phyloP scores from a whole-genome alignment of 2,888 invertebrate species.

The Deroplatys truncata region DNA sequence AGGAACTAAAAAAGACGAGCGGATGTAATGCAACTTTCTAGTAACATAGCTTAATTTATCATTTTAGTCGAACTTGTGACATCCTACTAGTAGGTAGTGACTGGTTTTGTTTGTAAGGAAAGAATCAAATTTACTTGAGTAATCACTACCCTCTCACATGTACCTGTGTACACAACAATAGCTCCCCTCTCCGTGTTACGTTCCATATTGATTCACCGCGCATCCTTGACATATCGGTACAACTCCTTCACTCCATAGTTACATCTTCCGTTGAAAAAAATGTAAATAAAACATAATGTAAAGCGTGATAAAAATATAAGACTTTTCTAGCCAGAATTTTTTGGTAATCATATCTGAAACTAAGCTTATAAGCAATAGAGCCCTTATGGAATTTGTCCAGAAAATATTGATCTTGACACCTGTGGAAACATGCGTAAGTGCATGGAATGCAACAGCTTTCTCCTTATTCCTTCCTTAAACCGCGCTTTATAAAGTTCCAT shows the following conservation, averaged over 20 bases:
- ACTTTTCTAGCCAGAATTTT: no score
- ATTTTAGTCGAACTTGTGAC: not conserved
- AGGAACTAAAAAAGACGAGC: not conserved
- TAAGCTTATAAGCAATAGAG: no score
- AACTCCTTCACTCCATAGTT: not conserved
- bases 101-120: not conserved
- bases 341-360: no score
- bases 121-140: not conserved
- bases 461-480: no score
- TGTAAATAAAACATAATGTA: not conserved
- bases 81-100: not conserved
- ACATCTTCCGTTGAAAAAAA: not conserved
- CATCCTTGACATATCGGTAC: not conserved
- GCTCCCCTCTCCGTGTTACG: not conserved
- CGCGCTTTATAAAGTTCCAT: no score
- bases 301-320: no score
- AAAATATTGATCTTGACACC: not conserved
- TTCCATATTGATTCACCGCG: not conserved
- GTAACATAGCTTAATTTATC: not conserved
- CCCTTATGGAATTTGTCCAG: no score
- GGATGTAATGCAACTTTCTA: not conserved
- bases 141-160: not conserved
- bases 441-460: no score
- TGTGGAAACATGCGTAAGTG: not conserved
- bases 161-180: not conserved